These are phyloP conservation scores for Drosophila sp. DNA, from an alignment of 1,140 invertebrate species.

Conservation along the genomic window DNA sequence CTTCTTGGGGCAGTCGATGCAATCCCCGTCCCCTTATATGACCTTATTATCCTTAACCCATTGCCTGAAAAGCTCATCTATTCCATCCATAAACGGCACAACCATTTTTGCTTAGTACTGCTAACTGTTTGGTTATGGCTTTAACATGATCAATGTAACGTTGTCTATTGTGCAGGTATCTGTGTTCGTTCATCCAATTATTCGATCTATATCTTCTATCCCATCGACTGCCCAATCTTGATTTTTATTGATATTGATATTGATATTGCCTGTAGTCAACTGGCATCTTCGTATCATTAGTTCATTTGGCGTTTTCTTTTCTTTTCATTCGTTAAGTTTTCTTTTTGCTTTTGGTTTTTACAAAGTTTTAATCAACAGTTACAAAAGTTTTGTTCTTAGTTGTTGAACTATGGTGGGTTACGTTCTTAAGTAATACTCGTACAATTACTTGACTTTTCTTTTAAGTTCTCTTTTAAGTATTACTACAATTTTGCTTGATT, in stretches of 20 bases:
- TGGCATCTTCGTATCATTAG: slow-evolving; percentile 38
- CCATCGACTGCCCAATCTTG: slow-evolving; percentile 21
- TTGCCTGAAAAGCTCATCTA: background rate
- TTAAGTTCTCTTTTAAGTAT: slow-evolving; percentile 21
- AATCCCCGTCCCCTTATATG: background rate
- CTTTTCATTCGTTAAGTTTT: slow-evolving; percentile 11
- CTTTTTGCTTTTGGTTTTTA: slow-evolving; percentile 29
- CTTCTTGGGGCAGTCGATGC: slow-evolving; percentile 29
- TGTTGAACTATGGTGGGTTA: slow-evolving; percentile 82
- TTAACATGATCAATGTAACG: slow-evolving; percentile 20
- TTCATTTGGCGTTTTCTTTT: slow-evolving; percentile 33
- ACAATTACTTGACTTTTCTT: slow-evolving; percentile 46
- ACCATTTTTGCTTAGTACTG: slow-evolving; percentile 28
- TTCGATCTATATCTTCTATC: background rate
- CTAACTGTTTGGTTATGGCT: slow-evolving; percentile 18
- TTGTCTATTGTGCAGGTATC: slow-evolving; percentile 29
- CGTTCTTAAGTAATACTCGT: slow-evolving; percentile 73
- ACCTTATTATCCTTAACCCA: background rate
- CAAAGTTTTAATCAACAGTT: slow-evolving; percentile 64
- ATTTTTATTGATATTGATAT: no score
- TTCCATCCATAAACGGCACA: slow-evolving; percentile 24
- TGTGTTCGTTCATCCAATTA: slow-evolving; percentile 3
- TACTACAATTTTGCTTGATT: slow-evolving; percentile 30
- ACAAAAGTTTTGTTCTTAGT: slow-evolving; percentile 79
- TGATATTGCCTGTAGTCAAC: slow-evolving; percentile 36